A percentile compares a stretch with the other conserved stretches of the same genome.
Evolutionary conservation across 2,797 vertebrate species (phyloP).

Genomic region (Triplophysa yarkandensis): DNA sequence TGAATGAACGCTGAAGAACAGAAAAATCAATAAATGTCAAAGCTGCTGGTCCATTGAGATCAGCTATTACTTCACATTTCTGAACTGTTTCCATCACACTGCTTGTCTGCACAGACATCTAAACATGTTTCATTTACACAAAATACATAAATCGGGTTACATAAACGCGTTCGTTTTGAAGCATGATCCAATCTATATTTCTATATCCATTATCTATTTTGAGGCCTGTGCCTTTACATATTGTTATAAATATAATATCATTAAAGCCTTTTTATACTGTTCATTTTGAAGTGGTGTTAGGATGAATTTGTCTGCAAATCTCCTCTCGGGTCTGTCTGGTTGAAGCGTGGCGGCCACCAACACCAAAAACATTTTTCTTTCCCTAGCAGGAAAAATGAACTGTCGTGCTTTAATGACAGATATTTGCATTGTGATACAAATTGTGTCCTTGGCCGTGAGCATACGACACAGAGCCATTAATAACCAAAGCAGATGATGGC

Average conservation of each 20-base stretch:
- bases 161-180: no score
- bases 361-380: constrained; percentile 80
- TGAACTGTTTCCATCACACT: neutral
- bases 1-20: constrained; percentile 71
- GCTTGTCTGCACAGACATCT: neutral
- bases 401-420: constrained; percentile 85
- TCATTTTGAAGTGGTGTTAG: constrained; percentile 73
- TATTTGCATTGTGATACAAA: constrained; percentile 87
- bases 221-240: no score
- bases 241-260: no score
- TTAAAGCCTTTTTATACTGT: no score
- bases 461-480: constrained; percentile 83
- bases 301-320: constrained; percentile 76
- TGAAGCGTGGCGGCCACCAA: constrained; percentile 59
- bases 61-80: constrained; percentile 48
- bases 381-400: constrained; percentile 81
- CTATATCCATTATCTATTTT: no score
- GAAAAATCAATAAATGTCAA: constrained; percentile 74
- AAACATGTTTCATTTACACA: neutral
- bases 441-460: constrained; percentile 83
- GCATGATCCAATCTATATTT: no score
- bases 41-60: constrained; percentile 53
- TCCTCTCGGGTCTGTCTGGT: constrained; percentile 64
- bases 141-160: no score
- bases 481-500: constrained; percentile 85